These are phyloP conservation scores for Crotalus viridis DNA, from an alignment of 2,113 vertebrate genomes.

Conservation along the genomic window DNA sequence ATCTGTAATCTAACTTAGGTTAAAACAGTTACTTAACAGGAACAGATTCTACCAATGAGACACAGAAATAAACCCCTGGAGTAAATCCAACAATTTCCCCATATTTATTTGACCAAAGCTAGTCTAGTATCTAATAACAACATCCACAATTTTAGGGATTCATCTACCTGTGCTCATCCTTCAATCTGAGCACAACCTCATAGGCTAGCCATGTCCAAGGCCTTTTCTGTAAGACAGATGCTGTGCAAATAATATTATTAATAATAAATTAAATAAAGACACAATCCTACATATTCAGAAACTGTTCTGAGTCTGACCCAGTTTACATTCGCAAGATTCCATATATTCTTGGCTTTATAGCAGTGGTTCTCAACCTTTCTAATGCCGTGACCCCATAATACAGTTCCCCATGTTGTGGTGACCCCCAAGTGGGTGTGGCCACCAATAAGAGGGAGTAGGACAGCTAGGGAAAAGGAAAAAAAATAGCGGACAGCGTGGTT, in stretches of 20 bases:
- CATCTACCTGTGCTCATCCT: not conserved
- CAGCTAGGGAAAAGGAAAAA: too few species aligned
- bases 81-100: not conserved
- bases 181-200: too few species aligned
- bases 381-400: too few species aligned
- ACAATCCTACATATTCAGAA: not conserved
- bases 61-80: not conserved
- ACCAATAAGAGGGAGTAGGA: too few species aligned
- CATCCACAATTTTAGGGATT: not conserved
- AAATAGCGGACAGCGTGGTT: too few species aligned
- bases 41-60: not conserved
- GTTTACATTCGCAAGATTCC: not conserved
- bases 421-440: too few species aligned
- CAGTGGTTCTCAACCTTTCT: too few species aligned
- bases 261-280: not conserved
- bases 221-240: too few species aligned
- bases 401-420: too few species aligned
- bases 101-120: not conserved
- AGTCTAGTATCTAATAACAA: not conserved
- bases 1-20: not conserved
- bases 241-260: too few species aligned
- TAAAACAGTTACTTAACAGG: not conserved
- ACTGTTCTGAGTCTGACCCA: not conserved
- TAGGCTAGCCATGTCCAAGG: too few species aligned
- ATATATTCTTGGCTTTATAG: too few species aligned